Conservation (phyloP, 2,113 vertebrate species). For the Sphaerodactylus townsendi region DNA sequence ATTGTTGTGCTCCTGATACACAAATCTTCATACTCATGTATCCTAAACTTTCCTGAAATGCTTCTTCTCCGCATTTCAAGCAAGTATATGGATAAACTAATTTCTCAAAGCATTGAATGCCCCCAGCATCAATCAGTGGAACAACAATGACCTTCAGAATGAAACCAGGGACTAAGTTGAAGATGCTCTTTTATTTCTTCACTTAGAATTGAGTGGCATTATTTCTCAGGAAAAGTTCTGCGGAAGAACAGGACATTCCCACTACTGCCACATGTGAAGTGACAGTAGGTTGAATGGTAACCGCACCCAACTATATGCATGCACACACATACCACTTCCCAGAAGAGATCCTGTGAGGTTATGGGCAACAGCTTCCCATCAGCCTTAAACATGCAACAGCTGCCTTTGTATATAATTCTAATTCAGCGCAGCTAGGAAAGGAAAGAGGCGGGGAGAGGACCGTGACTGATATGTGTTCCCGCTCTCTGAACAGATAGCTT, state of each 20-base stretch:
- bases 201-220: background rate
- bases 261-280: background rate
- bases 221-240: background rate
- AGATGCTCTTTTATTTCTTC: background rate
- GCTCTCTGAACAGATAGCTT: background rate
- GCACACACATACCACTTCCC: background rate
- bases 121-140: background rate
- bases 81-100: background rate
- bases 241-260: background rate
- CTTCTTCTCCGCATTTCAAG: background rate
- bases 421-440: background rate
- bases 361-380: background rate
- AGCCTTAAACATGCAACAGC: constrained; percentile 10
- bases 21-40: background rate
- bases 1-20: background rate
- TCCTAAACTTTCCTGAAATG: background rate
- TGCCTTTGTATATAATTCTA: constrained; percentile 2
- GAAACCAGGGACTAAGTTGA: background rate
- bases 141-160: background rate
- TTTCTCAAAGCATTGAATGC: background rate
- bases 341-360: constrained; percentile 3
- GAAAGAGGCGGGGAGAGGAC: background rate
- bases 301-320: background rate
- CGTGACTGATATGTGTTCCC: background rate
- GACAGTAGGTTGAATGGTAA: background rate